phyloP scores from a whole-genome alignment of 2,113 vertebrate genomes.

The Syngnathoides biaculeatus region DNA sequence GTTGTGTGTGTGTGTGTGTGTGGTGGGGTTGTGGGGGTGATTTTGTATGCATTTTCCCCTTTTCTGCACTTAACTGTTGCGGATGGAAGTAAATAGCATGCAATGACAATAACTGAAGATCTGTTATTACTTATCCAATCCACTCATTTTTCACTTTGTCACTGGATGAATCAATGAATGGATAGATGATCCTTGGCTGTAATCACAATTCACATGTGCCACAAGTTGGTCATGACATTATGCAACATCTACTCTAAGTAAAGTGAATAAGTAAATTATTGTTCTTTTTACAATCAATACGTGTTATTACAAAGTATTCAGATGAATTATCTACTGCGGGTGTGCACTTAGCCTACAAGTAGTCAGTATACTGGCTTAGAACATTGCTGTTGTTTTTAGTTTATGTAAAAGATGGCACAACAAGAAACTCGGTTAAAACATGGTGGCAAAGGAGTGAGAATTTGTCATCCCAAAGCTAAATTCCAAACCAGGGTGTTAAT shows the following conservation, averaged over 20 bases:
- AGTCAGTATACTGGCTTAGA: not conserved
- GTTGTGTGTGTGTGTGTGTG: too few relatives aligned
- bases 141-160: too few relatives aligned
- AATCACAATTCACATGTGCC: too few relatives aligned
- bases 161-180: too few relatives aligned
- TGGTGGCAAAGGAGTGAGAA: constrained; percentile 32
- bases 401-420: constrained; percentile 25
- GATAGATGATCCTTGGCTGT: too few relatives aligned
- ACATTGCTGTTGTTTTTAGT: constrained; percentile 1
- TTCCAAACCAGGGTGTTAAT: constrained; percentile 27
- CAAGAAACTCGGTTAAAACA: constrained; percentile 39
- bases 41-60: too few relatives aligned
- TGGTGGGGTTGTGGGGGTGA: too few relatives aligned
- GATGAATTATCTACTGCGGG: not conserved
- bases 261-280: too few relatives aligned
- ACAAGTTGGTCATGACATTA: not conserved
- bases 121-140: too few relatives aligned
- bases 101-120: too few relatives aligned
- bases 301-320: not conserved
- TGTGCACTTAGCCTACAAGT: not conserved
- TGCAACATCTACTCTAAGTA: not conserved
- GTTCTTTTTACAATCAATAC: not conserved
- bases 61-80: too few relatives aligned
- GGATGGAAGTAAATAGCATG: too few relatives aligned
- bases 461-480: constrained; percentile 33